Evolutionary conservation across 1,140 invertebrate species (phyloP).

Genomic region (Octopus sinensis): DNA sequence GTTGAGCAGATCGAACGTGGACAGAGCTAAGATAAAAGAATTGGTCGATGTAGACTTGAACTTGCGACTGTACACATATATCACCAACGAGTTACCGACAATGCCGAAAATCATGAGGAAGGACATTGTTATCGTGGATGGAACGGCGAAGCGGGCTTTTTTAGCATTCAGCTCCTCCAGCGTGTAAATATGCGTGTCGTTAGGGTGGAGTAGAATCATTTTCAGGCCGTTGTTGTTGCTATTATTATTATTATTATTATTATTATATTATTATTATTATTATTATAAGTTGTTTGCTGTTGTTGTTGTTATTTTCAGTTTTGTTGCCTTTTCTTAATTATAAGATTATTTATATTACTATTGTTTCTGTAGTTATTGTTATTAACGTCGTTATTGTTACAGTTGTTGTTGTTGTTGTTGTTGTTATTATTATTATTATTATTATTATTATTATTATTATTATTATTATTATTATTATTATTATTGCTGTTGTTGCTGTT

Average conservation of each 20-base stretch:
- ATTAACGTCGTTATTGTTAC: background rate
- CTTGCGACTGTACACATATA: constrained; percentile 28
- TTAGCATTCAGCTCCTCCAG: constrained; percentile 21
- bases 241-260: background rate
- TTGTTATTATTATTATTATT: background rate
- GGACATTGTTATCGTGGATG: constrained; percentile 27
- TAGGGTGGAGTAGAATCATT: background rate
- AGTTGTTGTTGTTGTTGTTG: background rate
- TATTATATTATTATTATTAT: background rate
- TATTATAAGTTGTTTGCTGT: background rate
- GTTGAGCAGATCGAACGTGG: constrained; percentile 13
- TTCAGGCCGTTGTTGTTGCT: background rate
- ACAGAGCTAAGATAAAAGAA: constrained; percentile 17
- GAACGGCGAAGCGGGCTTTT: constrained; percentile 20
- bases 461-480: background rate
- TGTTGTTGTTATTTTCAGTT: background rate
- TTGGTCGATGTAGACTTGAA: constrained; percentile 17
- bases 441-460: background rate
- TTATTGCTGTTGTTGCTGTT: background rate
- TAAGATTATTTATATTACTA: background rate
- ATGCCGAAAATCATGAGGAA: constrained; percentile 28
- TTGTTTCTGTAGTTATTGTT: background rate
- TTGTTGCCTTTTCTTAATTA: background rate
- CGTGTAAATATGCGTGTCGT: background rate
- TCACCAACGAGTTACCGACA: constrained; percentile 27